These are phyloP conservation scores for Lanistes nyassanus DNA, from an alignment of 1,140 invertebrate genomes.

Conservation along the genomic window DNA sequence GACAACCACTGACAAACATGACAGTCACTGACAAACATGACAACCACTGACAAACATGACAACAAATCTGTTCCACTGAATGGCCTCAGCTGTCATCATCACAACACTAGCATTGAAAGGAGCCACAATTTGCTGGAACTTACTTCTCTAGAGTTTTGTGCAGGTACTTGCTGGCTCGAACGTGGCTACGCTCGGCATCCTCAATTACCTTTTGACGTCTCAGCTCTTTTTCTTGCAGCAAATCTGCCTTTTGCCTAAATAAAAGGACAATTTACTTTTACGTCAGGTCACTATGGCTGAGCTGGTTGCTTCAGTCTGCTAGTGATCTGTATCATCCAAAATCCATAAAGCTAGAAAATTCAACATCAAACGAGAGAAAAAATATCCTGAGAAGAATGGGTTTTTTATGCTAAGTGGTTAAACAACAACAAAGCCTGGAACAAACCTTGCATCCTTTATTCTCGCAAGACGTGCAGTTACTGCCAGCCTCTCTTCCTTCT, in stretches of 20 bases:
- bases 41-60: background rate
- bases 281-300: background rate
- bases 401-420: too few species aligned
- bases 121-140: slow-evolving; percentile 31
- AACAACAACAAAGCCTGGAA: background rate
- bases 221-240: slow-evolving; percentile 39
- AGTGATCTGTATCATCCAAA: background rate
- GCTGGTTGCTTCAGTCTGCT: too few species aligned
- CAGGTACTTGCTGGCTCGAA: slow-evolving; percentile 57
- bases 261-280: background rate
- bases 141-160: slow-evolving; percentile 60
- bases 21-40: too few species aligned
- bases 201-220: slow-evolving; percentile 43
- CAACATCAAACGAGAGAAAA: too few species aligned
- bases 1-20: background rate
- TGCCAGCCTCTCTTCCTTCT: slow-evolving; percentile 58
- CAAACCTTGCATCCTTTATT: slow-evolving; percentile 16
- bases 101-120: too few species aligned
- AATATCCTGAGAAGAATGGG: too few species aligned
- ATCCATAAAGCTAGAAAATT: background rate
- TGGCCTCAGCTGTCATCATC: background rate
- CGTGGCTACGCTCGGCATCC: slow-evolving; percentile 55
- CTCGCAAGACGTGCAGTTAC: slow-evolving; percentile 29
- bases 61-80: background rate
- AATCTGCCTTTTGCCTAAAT: slow-evolving; percentile 21